Evolutionary conservation across 1,140 invertebrate species (phyloP).

Genomic region (Adoxophyes honmai): DNA sequence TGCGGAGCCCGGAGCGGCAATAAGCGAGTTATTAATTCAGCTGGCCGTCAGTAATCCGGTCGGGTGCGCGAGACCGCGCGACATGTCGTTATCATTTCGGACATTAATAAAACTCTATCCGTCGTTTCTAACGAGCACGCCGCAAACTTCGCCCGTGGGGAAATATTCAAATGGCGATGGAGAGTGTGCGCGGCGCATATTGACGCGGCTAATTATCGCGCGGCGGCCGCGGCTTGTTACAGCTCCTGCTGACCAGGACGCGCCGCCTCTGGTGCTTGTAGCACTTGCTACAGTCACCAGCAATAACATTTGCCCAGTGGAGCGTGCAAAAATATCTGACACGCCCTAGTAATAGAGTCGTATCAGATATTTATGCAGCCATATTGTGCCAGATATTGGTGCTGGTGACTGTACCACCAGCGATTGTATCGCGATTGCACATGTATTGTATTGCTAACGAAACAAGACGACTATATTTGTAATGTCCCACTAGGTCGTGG

Average conservation of each 20-base stretch:
- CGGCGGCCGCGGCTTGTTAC: not conserved
- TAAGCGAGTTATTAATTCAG: conserved; percentile 51
- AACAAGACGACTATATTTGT: no score
- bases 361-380: no score
- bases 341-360: no score
- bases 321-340: no score
- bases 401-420: no score
- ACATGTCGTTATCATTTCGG: conserved; percentile 57
- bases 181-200: conserved; percentile 32
- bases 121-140: conserved; percentile 37
- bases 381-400: no score
- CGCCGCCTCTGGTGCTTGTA: no score
- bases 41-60: conserved; percentile 45
- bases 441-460: no score
- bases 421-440: no score
- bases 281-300: no score
- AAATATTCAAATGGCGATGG: conserved; percentile 44
- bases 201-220: conserved; percentile 40
- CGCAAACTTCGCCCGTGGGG: conserved; percentile 37
- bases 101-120: conserved; percentile 58
- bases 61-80: conserved; percentile 26
- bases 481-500: no score
- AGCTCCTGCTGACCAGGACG: not conserved
- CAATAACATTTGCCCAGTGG: no score
- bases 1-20: conserved; percentile 26